Base-by-base conservation (phyloP, 2,797 vertebrate genomes). In the Karalla daura region DNA sequence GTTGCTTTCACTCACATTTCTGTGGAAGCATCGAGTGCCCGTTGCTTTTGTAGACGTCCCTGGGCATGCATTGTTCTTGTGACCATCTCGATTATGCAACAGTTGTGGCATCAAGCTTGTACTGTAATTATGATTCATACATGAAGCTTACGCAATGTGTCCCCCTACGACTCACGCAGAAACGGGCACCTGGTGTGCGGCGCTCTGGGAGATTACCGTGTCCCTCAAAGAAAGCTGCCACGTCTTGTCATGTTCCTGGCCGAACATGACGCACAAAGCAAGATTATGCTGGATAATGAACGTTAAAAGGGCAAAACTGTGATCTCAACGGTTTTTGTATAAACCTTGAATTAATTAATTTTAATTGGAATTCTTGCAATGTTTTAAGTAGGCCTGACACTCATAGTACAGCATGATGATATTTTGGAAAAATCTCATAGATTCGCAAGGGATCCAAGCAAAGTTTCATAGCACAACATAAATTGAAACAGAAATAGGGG, bases 51-150 rank as follows among this genome's bases (percentile, higher is more conserved):
- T 15, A 0, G 4, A 2, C 6, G 1, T 11, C 13, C 5, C 14
- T 30, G 6, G n/a, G 5, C 21, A 27, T 10, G n/a, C 2, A 47
- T 18, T 17, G 10, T 18, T 11, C 40, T 46, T 27, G 32, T 51
- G 46, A 55, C 30, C 53, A 55, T 58, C 21, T n/a, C 45, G 12
- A 63, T 80, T 76, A 61, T 44, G 37, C 30, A 59, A 66, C 47
- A 56, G 40, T 39, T 47, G 7, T 63, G 44, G 58, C 66, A 58
- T 60, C 30, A 43, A 68, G 46, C 63, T 28, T 44, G 18, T 63
- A 59, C 51, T 40, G 18, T 63, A 59, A 50, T 40, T 35, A 58
- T 77, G 69, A 79, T 70, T 83, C 44, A 44, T 60, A 54, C 21
- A 11, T 45, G 43, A 54, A 50, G 37, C 45, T 81, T 55, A 54